Conservation (phyloP, 2,888 invertebrate species). For the Athetis lepigone region DNA sequence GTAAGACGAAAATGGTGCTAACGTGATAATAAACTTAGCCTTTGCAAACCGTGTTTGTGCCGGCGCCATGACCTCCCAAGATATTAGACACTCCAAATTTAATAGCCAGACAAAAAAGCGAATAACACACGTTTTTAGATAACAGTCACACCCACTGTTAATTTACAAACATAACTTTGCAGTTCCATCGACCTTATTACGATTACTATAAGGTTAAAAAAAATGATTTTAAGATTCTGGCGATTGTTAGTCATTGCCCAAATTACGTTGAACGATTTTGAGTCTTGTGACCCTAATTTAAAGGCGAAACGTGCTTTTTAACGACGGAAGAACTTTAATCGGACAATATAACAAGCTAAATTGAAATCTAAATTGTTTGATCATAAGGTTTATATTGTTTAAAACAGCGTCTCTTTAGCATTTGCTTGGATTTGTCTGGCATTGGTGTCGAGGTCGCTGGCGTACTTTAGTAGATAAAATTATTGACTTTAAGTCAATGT, state of each 20-base stretch:
- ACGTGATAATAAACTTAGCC: no score
- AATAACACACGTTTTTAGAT: slow-evolving; percentile 14
- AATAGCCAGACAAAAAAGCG: slow-evolving; percentile 3
- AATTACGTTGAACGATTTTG: slow-evolving; percentile 27
- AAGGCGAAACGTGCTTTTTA: slow-evolving; percentile 2
- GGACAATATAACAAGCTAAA: background rate
- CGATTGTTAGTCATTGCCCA: slow-evolving; percentile 24
- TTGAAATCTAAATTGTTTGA: accelerated
- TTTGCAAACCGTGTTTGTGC: background rate
- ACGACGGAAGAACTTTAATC: background rate
- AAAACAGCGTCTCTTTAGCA: slow-evolving; percentile 18
- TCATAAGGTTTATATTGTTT: slow-evolving; percentile 9
- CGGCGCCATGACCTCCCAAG: slow-evolving; percentile 3
- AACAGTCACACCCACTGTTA: slow-evolving; percentile 30
- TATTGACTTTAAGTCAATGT: slow-evolving; percentile 60
- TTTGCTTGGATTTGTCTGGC: slow-evolving; percentile 55
- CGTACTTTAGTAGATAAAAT: slow-evolving; percentile 49
- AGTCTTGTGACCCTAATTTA: slow-evolving; percentile 14
- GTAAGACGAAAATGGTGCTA: no score
- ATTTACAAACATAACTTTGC: background rate
- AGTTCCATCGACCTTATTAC: slow-evolving; percentile 8
- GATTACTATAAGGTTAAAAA: slow-evolving; percentile 4
- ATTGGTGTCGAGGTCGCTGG: slow-evolving; percentile 58
- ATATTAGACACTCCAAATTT: slow-evolving; percentile 7
- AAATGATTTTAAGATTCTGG: background rate